A percentile compares a stretch with the other conserved stretches of the same genome.
Conservation (phyloP, 2,888 invertebrate genomes). For the Phyllotreta cruciferae region DNA sequence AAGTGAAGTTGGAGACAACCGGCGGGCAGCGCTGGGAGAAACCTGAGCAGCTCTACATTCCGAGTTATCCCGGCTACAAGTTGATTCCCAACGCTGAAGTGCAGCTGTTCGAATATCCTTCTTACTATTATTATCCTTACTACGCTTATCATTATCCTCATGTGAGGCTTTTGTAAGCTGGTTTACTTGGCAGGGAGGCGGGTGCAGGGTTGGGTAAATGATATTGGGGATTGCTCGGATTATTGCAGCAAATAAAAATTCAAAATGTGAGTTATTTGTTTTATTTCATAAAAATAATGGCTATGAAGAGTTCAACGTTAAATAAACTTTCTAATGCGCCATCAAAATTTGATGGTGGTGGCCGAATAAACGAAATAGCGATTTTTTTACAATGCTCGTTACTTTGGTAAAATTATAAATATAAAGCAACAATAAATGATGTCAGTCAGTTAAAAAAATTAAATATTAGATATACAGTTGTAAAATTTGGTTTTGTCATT, state of each 20-base stretch:
- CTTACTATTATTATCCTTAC: constrained; percentile 17
- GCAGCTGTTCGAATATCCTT: constrained; percentile 24
- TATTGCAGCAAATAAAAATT: constrained; percentile 26
- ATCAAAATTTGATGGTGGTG: not conserved
- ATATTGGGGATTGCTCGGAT: constrained; percentile 11
- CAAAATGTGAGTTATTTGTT: constrained; percentile 16
- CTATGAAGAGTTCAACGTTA: not conserved
- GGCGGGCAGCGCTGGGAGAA: constrained; percentile 2
- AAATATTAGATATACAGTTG: too few species aligned
- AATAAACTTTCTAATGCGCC: too few species aligned
- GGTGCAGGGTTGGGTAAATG: not conserved
- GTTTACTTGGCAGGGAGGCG: not conserved
- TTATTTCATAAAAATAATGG: constrained; percentile 6
- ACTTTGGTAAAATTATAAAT: too few species aligned
- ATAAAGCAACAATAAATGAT: too few species aligned
- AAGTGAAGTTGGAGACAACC: not conserved
- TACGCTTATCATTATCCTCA: constrained; percentile 29
- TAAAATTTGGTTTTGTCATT: not conserved
- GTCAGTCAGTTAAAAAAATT: too few species aligned
- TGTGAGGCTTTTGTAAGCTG: constrained; percentile 7
- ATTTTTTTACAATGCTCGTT: too few species aligned
- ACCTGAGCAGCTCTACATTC: constrained; percentile 18
- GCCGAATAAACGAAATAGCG: not conserved
- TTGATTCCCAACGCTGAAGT: constrained; percentile 20
- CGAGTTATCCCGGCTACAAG: constrained; percentile 23